Evolutionary conservation across 2,113 vertebrate genomes (phyloP).

Genomic region (Tauraco erythrolophus): DNA sequence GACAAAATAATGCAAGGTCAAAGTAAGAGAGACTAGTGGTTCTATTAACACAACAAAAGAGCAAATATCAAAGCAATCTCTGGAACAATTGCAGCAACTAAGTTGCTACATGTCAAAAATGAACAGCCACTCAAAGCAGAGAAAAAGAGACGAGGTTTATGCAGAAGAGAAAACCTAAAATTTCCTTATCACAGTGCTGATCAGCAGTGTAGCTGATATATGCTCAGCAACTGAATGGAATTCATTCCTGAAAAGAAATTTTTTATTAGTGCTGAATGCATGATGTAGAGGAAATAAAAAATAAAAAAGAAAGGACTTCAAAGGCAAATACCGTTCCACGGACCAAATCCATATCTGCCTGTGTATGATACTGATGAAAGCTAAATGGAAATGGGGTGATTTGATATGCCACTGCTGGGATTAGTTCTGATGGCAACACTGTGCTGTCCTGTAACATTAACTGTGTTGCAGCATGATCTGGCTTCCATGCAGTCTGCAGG

Average conservation of each 20-base stretch:
- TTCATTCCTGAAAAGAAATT: constrained; percentile 1
- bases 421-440: neutral
- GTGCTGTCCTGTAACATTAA: neutral
- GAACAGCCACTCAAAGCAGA: neutral
- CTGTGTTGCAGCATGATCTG: neutral
- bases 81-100: constrained; percentile 44
- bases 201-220: constrained; percentile 3
- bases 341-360: constrained; percentile 6
- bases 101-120: constrained; percentile 20
- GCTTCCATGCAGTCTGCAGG: neutral
- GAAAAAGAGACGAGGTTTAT: neutral
- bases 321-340: neutral
- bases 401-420: constrained; percentile 6
- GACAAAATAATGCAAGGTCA: constrained; percentile 51
- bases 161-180: neutral
- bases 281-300: neutral
- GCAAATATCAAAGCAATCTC: constrained; percentile 48
- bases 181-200: constrained; percentile 18
- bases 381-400: constrained; percentile 32
- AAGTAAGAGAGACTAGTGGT: neutral
- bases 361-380: neutral
- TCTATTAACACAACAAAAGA: constrained; percentile 57
- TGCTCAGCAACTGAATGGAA: constrained; percentile 22
- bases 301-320: neutral
- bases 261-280: constrained; percentile 14